Conservation (phyloP, 2,797 vertebrate species). For the Smutsia gigantea region DNA sequence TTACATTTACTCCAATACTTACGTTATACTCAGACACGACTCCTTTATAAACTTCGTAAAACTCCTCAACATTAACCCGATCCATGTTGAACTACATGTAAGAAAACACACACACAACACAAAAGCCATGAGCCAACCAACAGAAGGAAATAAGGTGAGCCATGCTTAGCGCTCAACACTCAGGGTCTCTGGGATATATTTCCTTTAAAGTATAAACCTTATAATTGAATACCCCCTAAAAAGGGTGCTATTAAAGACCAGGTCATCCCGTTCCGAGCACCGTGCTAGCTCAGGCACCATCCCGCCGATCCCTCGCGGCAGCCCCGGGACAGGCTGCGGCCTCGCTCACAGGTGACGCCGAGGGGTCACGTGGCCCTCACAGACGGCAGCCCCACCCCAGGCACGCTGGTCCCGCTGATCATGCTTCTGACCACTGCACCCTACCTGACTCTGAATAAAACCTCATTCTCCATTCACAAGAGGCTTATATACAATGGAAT, state of each 20-base stretch:
- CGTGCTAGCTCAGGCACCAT: neutral
- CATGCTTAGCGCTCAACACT: neutral
- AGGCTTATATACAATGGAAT: neutral
- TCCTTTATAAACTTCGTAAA: constrained; percentile 97
- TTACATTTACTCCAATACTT: constrained; percentile 83
- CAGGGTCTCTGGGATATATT: neutral
- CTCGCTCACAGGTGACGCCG: no score
- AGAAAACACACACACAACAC: constrained; percentile 34
- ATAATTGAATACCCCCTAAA: neutral
- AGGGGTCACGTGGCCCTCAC: no score
- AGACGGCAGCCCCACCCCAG: neutral
- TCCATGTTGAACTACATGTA: constrained; percentile 94
- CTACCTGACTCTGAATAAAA: neutral
- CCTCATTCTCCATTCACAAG: neutral
- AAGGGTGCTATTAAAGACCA: neutral
- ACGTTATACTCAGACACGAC: constrained; percentile 94
- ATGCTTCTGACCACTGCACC: neutral
- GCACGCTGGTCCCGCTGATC: neutral
- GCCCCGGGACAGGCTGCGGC: neutral
- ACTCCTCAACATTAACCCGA: constrained; percentile 94
- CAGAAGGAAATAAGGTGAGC: neutral
- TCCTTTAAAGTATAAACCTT: constrained; percentile 8
- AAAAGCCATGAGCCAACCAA: constrained; percentile 16
- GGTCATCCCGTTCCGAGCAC: neutral
- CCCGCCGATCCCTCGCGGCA: neutral